Conservation (phyloP, 35 echinoderm and acorn worm species). For the Hemicentrotus pulcherrimus region DNA sequence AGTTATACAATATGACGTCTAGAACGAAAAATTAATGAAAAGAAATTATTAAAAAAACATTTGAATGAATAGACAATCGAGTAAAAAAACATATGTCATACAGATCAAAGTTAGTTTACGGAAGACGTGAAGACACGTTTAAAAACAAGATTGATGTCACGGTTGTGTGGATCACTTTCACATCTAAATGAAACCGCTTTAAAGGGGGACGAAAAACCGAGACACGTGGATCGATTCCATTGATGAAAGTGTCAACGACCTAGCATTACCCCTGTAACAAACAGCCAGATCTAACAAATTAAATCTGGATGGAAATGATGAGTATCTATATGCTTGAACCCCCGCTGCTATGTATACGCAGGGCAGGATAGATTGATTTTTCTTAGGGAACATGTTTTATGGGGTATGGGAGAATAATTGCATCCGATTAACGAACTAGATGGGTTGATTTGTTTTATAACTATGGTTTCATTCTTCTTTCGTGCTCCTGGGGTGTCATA, state of each 20-base stretch:
- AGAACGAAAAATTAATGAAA: background rate
- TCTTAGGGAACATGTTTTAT: background rate
- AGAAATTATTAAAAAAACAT: background rate
- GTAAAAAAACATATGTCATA: background rate
- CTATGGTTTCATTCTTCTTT: no score
- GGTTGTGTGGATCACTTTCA: background rate
- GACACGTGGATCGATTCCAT: background rate
- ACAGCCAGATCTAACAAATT: background rate
- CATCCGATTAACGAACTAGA: background rate
- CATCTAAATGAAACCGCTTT: background rate
- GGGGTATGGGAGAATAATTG: background rate
- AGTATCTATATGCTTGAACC: background rate
- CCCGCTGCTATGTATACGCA: background rate
- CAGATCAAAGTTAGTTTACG: background rate
- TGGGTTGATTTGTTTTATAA: no score
- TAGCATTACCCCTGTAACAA: background rate
- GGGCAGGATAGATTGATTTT: background rate
- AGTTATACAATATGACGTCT: background rate
- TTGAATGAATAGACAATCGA: background rate
- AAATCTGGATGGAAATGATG: background rate
- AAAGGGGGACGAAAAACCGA: background rate
- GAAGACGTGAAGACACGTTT: background rate
- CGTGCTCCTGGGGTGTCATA: no score
- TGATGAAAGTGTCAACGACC: conserved; percentile 1
- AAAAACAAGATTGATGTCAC: background rate